These are phyloP conservation scores for Andrena marginata DNA, from an alignment of 2,888 invertebrate species.

Conservation along the genomic window DNA sequence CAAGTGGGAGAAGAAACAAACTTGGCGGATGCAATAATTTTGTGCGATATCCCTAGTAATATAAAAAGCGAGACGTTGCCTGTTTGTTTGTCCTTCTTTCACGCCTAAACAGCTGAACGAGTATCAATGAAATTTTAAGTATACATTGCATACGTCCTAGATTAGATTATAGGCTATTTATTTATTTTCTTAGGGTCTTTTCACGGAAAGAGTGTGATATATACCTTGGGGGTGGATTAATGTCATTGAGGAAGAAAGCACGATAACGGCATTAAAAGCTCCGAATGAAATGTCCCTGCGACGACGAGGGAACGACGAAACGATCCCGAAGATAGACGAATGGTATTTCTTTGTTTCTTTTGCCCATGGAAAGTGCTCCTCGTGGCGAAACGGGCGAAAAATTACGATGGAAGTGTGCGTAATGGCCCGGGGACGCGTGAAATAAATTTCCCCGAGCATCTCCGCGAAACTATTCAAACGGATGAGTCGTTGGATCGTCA, in stretches of 20 bases:
- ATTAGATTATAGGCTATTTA: too few species aligned
- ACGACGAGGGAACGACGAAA: conserved; percentile 3
- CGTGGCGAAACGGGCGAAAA: conserved; percentile 20
- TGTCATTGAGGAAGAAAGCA: conserved; percentile 13
- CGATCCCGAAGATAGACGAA: neutral
- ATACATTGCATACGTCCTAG: too few species aligned
- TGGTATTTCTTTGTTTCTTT: conserved; percentile 8
- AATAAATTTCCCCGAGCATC: conserved; percentile 51
- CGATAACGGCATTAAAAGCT: conserved; percentile 8
- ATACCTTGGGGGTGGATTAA: neutral
- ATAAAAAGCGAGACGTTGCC: too few species aligned
- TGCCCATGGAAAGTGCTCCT: conserved; percentile 24
- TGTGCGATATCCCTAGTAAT: too few species aligned
- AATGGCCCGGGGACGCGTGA: conserved; percentile 41
- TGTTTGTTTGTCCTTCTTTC: too few species aligned
- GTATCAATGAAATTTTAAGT: too few species aligned
- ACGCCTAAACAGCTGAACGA: too few species aligned
- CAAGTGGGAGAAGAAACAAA: too few species aligned
- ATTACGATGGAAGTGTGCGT: conserved; percentile 48
- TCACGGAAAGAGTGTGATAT: neutral
- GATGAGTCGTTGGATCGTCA: conserved; percentile 11
- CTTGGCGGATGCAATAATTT: too few species aligned
- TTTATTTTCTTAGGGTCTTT: too few species aligned
- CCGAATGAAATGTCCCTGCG: conserved; percentile 22
- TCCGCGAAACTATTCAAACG: conserved; percentile 18